phyloP scores from a whole-genome alignment of 2,888 invertebrate species.

The Pristionchus mayeri region DNA sequence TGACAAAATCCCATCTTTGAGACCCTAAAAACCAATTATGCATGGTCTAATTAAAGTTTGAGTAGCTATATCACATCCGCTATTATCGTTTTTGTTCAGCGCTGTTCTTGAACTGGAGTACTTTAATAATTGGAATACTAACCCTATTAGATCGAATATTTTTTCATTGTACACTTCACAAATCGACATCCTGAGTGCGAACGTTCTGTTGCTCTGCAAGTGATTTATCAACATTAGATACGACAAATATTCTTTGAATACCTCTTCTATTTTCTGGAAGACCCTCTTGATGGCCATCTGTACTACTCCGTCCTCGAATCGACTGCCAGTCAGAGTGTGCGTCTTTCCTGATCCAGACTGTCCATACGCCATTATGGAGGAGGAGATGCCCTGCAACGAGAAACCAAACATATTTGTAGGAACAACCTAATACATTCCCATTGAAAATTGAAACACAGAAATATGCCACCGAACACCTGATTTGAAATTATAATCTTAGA shows the following conservation, averaged over 20 bases:
- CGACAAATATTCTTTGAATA: not conserved
- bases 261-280: constrained; percentile 8
- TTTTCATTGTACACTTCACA: constrained; percentile 42
- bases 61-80: too few relatives aligned
- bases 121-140: too few relatives aligned
- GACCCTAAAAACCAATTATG: too few relatives aligned
- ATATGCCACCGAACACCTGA: too few relatives aligned
- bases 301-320: not conserved
- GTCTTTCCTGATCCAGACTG: constrained; percentile 42
- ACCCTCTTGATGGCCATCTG: constrained; percentile 6
- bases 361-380: constrained; percentile 32
- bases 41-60: too few relatives aligned
- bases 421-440: too few relatives aligned
- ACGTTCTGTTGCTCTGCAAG: constrained; percentile 38
- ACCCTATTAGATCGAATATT: constrained; percentile 42
- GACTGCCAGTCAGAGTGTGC: constrained; percentile 28
- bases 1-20: too few relatives aligned
- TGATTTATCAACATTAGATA: not conserved
- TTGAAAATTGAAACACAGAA: too few relatives aligned
- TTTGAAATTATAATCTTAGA: too few relatives aligned
- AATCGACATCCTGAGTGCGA: not conserved
- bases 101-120: too few relatives aligned
- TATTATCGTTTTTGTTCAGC: too few relatives aligned
- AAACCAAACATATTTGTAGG: not conserved
- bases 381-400: constrained; percentile 18